These are phyloP conservation scores for Sorex fumeus DNA, from an alignment of 2,113 vertebrate genomes.

Conservation along the genomic window DNA sequence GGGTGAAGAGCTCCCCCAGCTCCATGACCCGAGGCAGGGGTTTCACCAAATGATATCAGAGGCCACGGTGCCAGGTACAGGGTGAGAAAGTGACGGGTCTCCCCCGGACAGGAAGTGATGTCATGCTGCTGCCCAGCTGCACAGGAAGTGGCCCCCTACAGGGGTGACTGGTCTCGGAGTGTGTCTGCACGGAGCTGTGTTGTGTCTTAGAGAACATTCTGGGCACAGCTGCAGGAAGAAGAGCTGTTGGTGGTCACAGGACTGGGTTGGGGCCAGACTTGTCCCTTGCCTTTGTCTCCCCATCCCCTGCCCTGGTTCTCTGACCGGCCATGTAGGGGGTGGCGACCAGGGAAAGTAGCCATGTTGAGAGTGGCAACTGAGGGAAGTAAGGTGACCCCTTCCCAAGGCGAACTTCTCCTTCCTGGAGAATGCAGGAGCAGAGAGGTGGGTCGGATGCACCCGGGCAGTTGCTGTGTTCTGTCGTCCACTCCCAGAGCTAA, in stretches of 20 bases:
- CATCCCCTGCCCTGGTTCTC: background rate
- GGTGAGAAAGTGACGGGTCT: constrained; percentile 10
- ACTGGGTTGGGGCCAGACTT: background rate
- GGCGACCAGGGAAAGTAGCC: background rate
- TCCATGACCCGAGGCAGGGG: background rate
- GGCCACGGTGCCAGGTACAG: background rate
- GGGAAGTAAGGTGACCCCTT: background rate
- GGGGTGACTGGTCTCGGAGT: background rate
- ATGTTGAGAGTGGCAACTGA: background rate
- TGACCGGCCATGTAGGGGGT: background rate
- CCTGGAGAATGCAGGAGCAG: background rate
- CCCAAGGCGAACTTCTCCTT: background rate
- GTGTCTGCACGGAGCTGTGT: background rate
- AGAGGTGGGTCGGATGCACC: background rate
- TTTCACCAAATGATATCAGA: background rate
- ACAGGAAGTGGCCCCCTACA: background rate
- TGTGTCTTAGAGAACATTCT: background rate
- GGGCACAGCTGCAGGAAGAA: background rate
- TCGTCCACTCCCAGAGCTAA: no score
- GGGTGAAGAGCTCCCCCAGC: background rate
- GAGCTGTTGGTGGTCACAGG: background rate
- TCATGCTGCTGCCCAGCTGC: background rate
- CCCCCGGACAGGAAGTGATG: constrained; percentile 11
- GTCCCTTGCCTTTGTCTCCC: background rate
- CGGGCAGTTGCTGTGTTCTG: no score